A percentile compares a stretch with the other conserved stretches of the same genome.
Evolutionary conservation across 2,113 vertebrate genomes (phyloP).

Genomic region (Scomber colias): DNA sequence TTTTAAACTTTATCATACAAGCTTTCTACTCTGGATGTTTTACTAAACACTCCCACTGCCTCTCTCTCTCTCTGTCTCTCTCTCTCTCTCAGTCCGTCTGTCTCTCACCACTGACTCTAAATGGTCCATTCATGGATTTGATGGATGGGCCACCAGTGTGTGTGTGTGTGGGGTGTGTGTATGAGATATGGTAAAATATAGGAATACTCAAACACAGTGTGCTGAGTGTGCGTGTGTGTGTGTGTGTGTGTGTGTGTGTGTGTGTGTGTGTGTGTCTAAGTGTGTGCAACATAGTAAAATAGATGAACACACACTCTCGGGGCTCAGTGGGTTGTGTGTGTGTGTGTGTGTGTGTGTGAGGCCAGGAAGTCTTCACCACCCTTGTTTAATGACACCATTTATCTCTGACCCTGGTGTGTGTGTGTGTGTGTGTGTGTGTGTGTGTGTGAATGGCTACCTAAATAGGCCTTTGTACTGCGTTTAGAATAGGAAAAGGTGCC

Average conservation of each 20-base stretch:
- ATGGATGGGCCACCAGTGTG: slow-evolving; percentile 48
- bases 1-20: slow-evolving; percentile 13
- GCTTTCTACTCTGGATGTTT: slow-evolving; percentile 29
- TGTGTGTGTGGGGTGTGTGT: slow-evolving; percentile 26
- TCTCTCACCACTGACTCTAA: slow-evolving; percentile 52
- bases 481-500: slow-evolving; percentile 47
- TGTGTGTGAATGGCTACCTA: background rate
- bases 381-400: slow-evolving; percentile 68
- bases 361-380: slow-evolving; percentile 48
- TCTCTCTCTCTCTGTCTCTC: slow-evolving; percentile 2
- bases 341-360: slow-evolving; percentile 31
- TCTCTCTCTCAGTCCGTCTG: slow-evolving; percentile 24
- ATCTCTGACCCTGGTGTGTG: slow-evolving; percentile 50
- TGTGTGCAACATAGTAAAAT: slow-evolving; percentile 15
- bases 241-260: too few relatives aligned
- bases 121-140: slow-evolving; percentile 61
- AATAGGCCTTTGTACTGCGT: slow-evolving; percentile 48
- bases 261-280: background rate
- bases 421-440: background rate
- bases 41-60: slow-evolving; percentile 28
- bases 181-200: slow-evolving; percentile 42
- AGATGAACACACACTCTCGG: slow-evolving; percentile 35
- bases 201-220: slow-evolving; percentile 39
- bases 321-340: slow-evolving; percentile 17
- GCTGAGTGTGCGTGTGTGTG: slow-evolving; percentile 16